Base-by-base conservation (phyloP, 1,140 invertebrate species). In the Lepidurus couesii region DNA sequence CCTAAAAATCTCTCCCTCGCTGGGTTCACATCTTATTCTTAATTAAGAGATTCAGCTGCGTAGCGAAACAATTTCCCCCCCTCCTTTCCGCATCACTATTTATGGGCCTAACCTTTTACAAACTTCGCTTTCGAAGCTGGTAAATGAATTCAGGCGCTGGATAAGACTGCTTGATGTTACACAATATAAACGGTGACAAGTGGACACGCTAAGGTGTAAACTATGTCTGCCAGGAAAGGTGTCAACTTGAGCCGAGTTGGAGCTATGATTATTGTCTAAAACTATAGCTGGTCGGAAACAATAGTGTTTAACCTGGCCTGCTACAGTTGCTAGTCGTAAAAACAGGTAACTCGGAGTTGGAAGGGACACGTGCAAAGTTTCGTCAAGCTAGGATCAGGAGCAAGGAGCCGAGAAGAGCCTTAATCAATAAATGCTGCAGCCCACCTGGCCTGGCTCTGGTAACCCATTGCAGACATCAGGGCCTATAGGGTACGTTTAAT, bases 341-440 rank as follows among this genome's bases (percentile, higher is more conserved):
- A 65, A 7, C 53, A 65, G 53, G 53, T 65, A 65, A 65, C 53
- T 65, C 53, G 5, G 53, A 65, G 16, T 65, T 65, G 53, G 13
- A 7, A 21, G 53, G 53, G 53, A 65, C 53, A 16, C 21, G 53
- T 65, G 13, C 53, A 13, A 65, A 9, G 53, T 65, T 21, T 21
- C 21, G 53, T 65, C 53, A 65, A 65, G 53, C 53, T 65, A 65
- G 53, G 53, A 65, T 13, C 16, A 13, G 53, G 53, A 21, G 53
- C 21, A 65, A 65, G 16, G 53, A 65, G 21, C 8, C n/a, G n/a
- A 65, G 53, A 65, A 65, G 53, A 34, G 34, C 1, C 21, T 21
- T 21, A 65, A 65, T 65, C 53, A 65, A 65, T 65, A 65, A 65
- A 65, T 65, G 53, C 53, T 65, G 53, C 53, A 65, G 13, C 53